Evolutionary conservation across 2,113 vertebrate species (phyloP).

Genomic region (Phodopus roborovskii): DNA sequence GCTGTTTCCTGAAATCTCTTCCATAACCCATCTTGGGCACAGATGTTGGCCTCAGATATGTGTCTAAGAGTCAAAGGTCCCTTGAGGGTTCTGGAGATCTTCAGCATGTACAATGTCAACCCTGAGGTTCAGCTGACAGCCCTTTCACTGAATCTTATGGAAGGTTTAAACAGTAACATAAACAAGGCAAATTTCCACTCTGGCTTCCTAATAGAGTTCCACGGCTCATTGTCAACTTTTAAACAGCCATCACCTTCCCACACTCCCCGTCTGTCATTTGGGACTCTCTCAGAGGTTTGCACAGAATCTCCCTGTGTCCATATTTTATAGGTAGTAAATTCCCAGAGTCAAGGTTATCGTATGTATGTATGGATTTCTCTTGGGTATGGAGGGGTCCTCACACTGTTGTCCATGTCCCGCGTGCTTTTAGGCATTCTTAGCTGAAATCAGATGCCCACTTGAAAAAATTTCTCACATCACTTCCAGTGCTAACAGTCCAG

Average conservation of each 20-base stretch:
- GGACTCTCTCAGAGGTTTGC: background rate
- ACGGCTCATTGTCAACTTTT: background rate
- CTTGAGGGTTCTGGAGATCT: background rate
- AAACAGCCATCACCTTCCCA: background rate
- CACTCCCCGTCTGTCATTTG: background rate
- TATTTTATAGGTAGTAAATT: background rate
- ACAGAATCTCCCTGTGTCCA: too few relatives aligned
- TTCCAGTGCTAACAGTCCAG: slow-evolving; percentile 74
- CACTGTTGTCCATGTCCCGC: background rate
- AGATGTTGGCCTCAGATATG: background rate
- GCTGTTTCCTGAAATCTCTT: background rate
- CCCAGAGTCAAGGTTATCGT: background rate
- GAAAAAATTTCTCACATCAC: slow-evolving; percentile 50
- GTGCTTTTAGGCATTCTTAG: background rate
- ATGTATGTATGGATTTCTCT: background rate
- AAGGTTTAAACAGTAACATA: slow-evolving; percentile 1
- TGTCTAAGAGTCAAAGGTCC: background rate
- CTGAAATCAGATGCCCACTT: slow-evolving; percentile 14
- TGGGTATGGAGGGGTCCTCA: background rate
- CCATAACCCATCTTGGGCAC: background rate
- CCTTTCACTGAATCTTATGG: background rate
- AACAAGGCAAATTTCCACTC: slow-evolving; percentile 11
- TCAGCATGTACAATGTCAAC: background rate
- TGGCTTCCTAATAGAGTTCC: slow-evolving; percentile 17
- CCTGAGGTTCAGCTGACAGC: background rate